These are phyloP conservation scores for Lymantria dispar DNA, from an alignment of 2,888 invertebrate species.

Conservation along the genomic window DNA sequence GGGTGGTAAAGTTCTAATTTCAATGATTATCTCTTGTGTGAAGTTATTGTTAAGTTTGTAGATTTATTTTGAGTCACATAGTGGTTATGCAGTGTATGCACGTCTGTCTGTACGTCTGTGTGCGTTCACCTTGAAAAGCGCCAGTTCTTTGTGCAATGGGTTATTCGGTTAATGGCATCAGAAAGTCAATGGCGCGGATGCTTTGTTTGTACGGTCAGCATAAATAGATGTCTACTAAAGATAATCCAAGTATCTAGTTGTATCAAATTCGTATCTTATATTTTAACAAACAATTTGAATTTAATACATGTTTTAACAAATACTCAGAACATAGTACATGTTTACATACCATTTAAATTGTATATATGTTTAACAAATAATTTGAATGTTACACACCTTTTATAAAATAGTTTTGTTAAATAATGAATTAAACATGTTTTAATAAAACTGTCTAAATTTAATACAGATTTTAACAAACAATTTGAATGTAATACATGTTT, in stretches of 20 bases:
- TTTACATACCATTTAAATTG: too few species aligned
- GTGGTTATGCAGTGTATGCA: conserved; percentile 44
- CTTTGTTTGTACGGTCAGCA: conserved; percentile 63
- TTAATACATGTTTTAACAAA: too few species aligned
- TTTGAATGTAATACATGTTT: too few species aligned
- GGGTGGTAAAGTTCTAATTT: conserved; percentile 31
- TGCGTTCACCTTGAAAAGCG: conserved; percentile 81
- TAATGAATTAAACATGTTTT: too few species aligned
- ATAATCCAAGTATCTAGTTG: conserved; percentile 3
- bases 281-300: too few species aligned
- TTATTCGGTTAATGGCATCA: conserved; percentile 83
- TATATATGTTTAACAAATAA: too few species aligned
- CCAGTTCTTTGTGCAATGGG: conserved; percentile 82
- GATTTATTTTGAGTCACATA: conserved; percentile 71
- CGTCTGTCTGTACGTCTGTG: conserved; percentile 43
- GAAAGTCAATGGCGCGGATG: conserved; percentile 80
- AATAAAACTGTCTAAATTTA: too few species aligned
- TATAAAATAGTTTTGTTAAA: too few species aligned
- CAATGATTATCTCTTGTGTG: conserved; percentile 9
- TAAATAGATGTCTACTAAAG: conserved; percentile 5
- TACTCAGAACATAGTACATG: too few species aligned
- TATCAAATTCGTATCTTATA: background rate
- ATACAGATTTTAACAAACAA: too few species aligned
- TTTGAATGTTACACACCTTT: too few species aligned
- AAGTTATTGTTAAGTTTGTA: conserved; percentile 28